Base-by-base conservation (phyloP, 1,140 invertebrate genomes). In the Eriocheir sinensis region DNA sequence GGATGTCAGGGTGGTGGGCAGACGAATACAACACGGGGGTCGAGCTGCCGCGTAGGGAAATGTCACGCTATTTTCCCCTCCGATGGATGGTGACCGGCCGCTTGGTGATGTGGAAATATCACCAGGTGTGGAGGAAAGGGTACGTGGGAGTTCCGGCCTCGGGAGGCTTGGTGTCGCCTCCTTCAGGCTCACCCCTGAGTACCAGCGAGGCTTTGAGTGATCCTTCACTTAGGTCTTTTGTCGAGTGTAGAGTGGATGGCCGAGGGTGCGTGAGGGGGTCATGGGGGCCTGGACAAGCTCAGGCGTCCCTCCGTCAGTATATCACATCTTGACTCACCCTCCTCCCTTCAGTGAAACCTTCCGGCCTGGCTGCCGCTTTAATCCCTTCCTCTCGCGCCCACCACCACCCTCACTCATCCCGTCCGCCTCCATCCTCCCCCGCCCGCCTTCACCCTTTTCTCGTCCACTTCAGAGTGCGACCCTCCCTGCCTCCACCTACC, bases 401-500 rank as follows among this genome's bases (percentile, higher is more conserved):
- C 17, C 60, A n/a, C 60, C 60, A n/a, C 60, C 12, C 2, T 72
- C 60, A 72, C 60, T 72, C 4, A n/a, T 72, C n/a, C 60, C 17
- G 60, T n/a, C 60, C 60, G 60, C 60, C 21, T 17, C 60, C 60
- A 72, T 72, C 60, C 60, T 72, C 60, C 60, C 60, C 44, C 44
- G n/a, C 60, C 60, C 60, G 60, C 60, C 60, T 6, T 21, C 60
- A 72, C 60, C 4, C 60, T 60, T 21, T n/a, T 72, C 60, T 72
- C 27, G 1, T 72, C 60, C 60, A 72, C 60, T 89, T 41, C 40
- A 89, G 40, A 89, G 36, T 36, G n/a, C 40, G 40, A 21, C 38
- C 3, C 86, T 38, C 86, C 86, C 40, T n/a, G n/a, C 86, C 85
- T 12, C 85, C 85, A 17, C 85, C 85, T 17, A 36, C 85, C 9